Base-by-base conservation (phyloP, 1,140 invertebrate species). In the Mactra quadrangularis region DNA sequence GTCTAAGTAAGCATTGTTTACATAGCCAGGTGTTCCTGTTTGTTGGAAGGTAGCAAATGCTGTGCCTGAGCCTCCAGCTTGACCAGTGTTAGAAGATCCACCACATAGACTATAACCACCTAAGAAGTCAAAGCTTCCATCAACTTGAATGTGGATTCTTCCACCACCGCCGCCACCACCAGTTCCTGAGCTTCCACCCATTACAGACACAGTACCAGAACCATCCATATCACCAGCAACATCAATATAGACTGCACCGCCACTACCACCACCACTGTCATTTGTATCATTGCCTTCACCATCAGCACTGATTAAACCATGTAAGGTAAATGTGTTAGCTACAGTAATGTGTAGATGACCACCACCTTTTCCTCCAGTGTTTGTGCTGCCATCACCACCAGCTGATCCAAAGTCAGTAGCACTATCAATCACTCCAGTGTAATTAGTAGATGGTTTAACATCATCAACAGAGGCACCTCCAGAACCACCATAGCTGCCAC, bases 161-260 rank as follows among this genome's bases (percentile, higher is more conserved):
- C 89, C 89, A 52, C 89, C 89, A 27, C 86, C 89, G 35, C 89
- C 88, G 45, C 87, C 89, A 57, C 85, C 85, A 38, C 78, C 85
- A 29, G 62, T 35, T 3, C 47, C 27, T 13, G 72, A 74, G 47
- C 53, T 75, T 11, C 86, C 88, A 33, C 84, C 88, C 53, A 59
- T 47, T 6, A 81, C 85, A 64, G 82, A 81, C 2, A 90, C 50
- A 19, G 31, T 59, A 22, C 89, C 88, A 33, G 52, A 75, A n/a
- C 89, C 89, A 29, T 78, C 33, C 68, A 89, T 78, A 41, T 87
- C 78, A 19, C 52, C 57, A n/a, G 86, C 83, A 17, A 72, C 60
- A 22, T 86, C 31, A n/a, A 83, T 71, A 22, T 86, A 29, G 19
- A 85, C 72, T 4, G 86, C 85, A 45, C 88, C 87, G 68, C 86